Evolutionary conservation across 2,113 vertebrate genomes (phyloP).

Genomic region (Macroglossus sobrinus): DNA sequence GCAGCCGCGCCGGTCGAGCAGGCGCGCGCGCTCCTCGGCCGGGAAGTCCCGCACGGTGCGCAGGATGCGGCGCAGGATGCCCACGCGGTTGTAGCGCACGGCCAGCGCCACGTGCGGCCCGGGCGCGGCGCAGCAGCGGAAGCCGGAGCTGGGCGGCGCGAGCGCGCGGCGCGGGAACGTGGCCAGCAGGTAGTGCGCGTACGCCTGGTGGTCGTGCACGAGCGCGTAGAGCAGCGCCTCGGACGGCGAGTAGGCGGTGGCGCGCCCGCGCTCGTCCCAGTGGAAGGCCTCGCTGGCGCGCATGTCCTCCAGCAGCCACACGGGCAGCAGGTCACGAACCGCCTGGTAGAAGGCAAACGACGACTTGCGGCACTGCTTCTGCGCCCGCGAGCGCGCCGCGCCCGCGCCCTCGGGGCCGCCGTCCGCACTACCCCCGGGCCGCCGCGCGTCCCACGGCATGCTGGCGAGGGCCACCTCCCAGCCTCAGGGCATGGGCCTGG

Average conservation of each 20-base stretch:
- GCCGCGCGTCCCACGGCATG: constrained; percentile 86
- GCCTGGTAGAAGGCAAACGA: constrained; percentile 96
- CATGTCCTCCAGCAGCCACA: constrained; percentile 96
- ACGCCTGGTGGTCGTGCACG: constrained; percentile 94
- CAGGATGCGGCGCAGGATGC: constrained; percentile 87
- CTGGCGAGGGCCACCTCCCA: not conserved
- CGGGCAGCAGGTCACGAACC: constrained; percentile 90
- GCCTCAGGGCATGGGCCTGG: constrained; percentile 18
- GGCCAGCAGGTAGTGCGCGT: constrained; percentile 89
- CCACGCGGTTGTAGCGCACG: constrained; percentile 91
- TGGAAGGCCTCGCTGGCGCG: constrained; percentile 93
- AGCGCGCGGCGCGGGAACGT: constrained; percentile 86
- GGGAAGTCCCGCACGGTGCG: constrained; percentile 81
- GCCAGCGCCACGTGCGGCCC: constrained; percentile 90
- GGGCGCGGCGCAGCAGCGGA: constrained; percentile 87
- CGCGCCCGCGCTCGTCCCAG: constrained; percentile 93
- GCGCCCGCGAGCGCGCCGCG: constrained; percentile 80
- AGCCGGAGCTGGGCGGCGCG: constrained; percentile 85
- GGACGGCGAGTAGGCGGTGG: constrained; percentile 89
- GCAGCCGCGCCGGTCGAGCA: constrained; percentile 88
- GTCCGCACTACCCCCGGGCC: constrained; percentile 64
- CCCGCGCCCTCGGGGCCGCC: constrained; percentile 80
- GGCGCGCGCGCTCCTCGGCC: constrained; percentile 52
- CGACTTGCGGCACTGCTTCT: constrained; percentile 92
- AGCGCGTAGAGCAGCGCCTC: constrained; percentile 95